These are phyloP conservation scores for Meganola albula DNA, from an alignment of 2,888 invertebrate species.

Conservation along the genomic window DNA sequence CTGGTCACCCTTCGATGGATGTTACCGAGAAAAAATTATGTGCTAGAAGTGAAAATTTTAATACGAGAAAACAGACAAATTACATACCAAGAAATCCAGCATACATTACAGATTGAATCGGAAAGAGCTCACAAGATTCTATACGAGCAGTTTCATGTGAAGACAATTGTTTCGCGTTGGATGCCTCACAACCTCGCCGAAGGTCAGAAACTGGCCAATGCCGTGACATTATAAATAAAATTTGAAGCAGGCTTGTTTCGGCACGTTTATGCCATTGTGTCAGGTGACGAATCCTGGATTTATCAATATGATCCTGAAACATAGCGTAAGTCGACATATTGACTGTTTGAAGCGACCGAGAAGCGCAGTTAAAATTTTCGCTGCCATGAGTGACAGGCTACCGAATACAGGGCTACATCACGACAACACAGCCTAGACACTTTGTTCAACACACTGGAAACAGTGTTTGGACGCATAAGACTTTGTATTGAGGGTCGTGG, in stretches of 20 bases:
- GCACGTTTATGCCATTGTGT: conserved; percentile 1
- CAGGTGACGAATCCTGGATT: conserved; percentile 6
- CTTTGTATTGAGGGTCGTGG: neutral
- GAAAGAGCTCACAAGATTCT: conserved; percentile 4
- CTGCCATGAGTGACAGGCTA: neutral
- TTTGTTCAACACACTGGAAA: neutral
- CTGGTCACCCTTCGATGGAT: no score
- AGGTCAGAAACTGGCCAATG: conserved; percentile 8
- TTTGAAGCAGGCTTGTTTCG: conserved; percentile 6
- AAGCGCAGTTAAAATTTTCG: conserved; percentile 9
- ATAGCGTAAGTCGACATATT: conserved; percentile 7
- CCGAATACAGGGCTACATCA: neutral
- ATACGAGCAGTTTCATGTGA: neutral
- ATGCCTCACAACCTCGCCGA: conserved; percentile 7
- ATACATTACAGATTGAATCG: neutral
- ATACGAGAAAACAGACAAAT: neutral
- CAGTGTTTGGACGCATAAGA: conserved; percentile 1
- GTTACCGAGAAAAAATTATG: neutral
- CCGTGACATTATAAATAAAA: conserved; percentile 5
- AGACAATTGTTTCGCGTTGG: conserved; percentile 1
- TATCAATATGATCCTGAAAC: conserved; percentile 9
- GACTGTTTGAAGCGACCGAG: conserved; percentile 11
- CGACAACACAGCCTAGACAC: neutral
- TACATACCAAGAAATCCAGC: conserved; percentile 1
- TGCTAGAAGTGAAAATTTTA: neutral